Evolutionary conservation across 2,888 invertebrate species (phyloP).

Genomic region (Trichopoda pennipes): DNA sequence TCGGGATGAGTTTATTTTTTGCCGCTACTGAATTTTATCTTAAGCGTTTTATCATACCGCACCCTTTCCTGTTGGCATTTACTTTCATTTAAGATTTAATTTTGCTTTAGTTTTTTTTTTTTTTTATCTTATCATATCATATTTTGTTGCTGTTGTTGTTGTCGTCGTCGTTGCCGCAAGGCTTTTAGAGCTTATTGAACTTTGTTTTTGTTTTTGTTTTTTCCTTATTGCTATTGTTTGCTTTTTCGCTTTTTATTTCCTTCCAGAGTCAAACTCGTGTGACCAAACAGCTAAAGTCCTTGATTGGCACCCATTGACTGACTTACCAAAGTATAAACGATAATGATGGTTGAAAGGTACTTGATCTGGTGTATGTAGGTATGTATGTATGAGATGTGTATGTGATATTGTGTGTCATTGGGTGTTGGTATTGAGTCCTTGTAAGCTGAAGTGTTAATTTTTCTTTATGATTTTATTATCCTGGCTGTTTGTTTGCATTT

Average conservation of each 20-base stretch:
- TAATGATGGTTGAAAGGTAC: conserved; percentile 29
- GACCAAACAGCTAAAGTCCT: conserved; percentile 55
- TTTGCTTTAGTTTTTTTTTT: conserved; percentile 13
- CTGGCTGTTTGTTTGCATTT: conserved; percentile 34
- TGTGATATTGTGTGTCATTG: conserved; percentile 6
- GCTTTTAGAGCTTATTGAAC: conserved; percentile 50
- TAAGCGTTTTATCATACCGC: conserved; percentile 63
- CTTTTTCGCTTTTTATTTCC: conserved; percentile 19
- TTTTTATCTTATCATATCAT: not conserved
- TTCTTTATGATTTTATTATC: conserved; percentile 53
- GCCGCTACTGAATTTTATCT: conserved; percentile 39
- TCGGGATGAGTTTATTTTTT: not conserved
- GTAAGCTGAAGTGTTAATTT: conserved; percentile 60
- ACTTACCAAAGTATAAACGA: conserved; percentile 3
- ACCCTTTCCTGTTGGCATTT: conserved; percentile 61
- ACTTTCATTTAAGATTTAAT: conserved; percentile 32
- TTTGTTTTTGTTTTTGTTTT: conserved; percentile 17
- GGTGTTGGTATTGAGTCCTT: conserved; percentile 34
- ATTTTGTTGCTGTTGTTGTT: not conserved
- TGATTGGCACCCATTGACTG: conserved; percentile 61
- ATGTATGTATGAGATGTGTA: too few species aligned
- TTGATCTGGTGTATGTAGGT: conserved; percentile 1
- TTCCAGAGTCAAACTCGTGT: conserved; percentile 16
- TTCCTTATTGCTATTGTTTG: not conserved
- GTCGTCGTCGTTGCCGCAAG: not conserved